These are phyloP conservation scores for Heliconius himera DNA, from an alignment of 1,140 invertebrate genomes.

Conservation along the genomic window DNA sequence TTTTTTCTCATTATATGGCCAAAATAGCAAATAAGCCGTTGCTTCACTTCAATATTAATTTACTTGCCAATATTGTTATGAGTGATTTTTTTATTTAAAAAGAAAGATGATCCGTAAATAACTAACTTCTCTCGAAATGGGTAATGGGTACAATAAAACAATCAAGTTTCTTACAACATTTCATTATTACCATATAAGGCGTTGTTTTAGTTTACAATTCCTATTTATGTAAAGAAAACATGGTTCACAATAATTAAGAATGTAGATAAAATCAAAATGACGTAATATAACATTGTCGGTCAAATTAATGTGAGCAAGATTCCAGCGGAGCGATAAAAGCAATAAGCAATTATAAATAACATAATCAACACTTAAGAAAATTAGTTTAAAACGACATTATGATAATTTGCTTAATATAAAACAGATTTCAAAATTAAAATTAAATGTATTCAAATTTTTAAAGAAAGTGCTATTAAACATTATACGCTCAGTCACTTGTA, in stretches of 20 bases:
- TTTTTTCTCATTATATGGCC: too few species aligned
- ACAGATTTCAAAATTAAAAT: neutral
- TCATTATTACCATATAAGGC: too few species aligned
- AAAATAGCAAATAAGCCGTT: too few species aligned
- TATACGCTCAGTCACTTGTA: too few species aligned
- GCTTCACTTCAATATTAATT: neutral
- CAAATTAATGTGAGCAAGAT: slow-evolving; percentile 13
- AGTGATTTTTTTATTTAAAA: neutral
- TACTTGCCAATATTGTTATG: neutral
- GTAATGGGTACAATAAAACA: neutral
- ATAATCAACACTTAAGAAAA: slow-evolving; percentile 13
- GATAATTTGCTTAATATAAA: neutral
- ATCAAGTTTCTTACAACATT: neutral
- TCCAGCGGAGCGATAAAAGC: neutral
- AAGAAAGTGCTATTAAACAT: too few species aligned
- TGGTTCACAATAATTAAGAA: slow-evolving; percentile 9
- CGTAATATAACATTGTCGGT: neutral
- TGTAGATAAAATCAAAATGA: slow-evolving; percentile 2
- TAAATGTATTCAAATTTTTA: neutral
- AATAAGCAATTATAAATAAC: slow-evolving; percentile 6
- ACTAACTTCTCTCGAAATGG: too few species aligned
- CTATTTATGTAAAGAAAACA: neutral
- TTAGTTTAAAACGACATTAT: neutral
- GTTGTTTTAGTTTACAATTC: neutral
- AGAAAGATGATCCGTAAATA: neutral